Evolutionary conservation across 2,888 invertebrate genomes (phyloP).

Genomic region (Dastarcus helophoroides): DNA sequence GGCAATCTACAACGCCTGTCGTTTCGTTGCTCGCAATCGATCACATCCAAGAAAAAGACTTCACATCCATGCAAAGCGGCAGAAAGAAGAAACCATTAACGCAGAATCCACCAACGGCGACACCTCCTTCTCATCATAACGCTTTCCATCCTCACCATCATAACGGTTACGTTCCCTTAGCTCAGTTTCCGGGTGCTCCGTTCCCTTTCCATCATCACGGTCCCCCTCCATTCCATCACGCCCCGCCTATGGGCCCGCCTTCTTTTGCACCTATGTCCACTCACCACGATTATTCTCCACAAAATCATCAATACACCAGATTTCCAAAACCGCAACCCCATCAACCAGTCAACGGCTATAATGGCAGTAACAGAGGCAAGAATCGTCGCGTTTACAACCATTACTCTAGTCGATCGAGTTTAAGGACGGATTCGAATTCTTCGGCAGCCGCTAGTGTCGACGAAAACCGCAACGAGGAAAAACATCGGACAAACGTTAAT

Average conservation of each 20-base stretch:
- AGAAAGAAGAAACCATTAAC: slow-evolving; percentile 22
- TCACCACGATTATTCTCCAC: not conserved
- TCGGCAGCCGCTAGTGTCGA: slow-evolving; percentile 24
- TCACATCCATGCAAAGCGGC: slow-evolving; percentile 34
- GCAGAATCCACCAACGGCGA: slow-evolving; percentile 7
- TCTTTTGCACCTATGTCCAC: slow-evolving; percentile 5
- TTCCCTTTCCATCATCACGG: not conserved
- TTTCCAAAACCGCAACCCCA: too few relatives aligned
- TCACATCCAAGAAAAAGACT: slow-evolving; percentile 33
- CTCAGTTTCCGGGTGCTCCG: too few relatives aligned
- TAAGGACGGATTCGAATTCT: slow-evolving; percentile 28
- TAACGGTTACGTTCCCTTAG: too few relatives aligned
- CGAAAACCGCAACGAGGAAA: slow-evolving; percentile 15
- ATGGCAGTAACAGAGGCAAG: slow-evolving; percentile 7
- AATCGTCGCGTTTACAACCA: slow-evolving; percentile 6
- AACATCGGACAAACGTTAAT: slow-evolving; percentile 12
- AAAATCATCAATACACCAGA: not conserved
- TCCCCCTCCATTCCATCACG: slow-evolving; percentile 1
- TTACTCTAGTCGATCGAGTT: slow-evolving; percentile 21
- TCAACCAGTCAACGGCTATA: slow-evolving; percentile 7
- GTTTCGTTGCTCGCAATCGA: slow-evolving; percentile 33
- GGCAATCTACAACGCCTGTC: slow-evolving; percentile 32
- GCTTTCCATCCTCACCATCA: not conserved
- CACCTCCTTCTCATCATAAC: slow-evolving; percentile 7
- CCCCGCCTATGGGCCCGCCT: too few relatives aligned